Evolutionary conservation across 53 echinoderm and acorn worm genomes (phyloP).

Genomic region (Mesocentrotus franciscanus): DNA sequence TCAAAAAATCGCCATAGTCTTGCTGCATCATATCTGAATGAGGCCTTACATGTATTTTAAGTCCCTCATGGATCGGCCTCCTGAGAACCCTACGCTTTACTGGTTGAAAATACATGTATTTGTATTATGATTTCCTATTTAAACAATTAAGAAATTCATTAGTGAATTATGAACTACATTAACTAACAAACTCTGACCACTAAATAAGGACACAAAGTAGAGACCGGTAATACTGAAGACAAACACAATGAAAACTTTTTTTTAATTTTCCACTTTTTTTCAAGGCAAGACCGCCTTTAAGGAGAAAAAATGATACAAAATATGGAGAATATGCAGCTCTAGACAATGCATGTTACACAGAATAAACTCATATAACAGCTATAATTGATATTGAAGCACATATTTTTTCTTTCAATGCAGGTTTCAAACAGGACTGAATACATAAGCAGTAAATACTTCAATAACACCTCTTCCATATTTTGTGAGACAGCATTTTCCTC

Average conservation of each 20-base stretch:
- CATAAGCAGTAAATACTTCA: background rate
- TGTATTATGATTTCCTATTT: no score
- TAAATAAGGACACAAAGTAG: constrained; percentile 31
- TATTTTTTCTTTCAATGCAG: background rate
- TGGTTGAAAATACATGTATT: no score
- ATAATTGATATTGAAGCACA: background rate
- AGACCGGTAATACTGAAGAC: constrained; percentile 33
- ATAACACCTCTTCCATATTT: background rate
- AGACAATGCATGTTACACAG: constrained; percentile 40
- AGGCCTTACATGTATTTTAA: no score
- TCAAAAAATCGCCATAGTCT: no score
- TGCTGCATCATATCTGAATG: no score
- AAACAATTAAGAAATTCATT: no score
- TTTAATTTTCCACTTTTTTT: constrained; percentile 65
- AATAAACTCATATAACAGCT: constrained; percentile 39
- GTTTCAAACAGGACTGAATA: background rate
- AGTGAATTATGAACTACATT: no score
- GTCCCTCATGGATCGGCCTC: no score
- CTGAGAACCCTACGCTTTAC: no score
- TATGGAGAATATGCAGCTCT: constrained; percentile 40
- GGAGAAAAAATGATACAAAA: constrained; percentile 57
- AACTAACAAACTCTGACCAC: background rate
- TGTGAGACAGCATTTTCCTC: background rate
- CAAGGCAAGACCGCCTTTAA: constrained; percentile 59
- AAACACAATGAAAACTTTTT: constrained; percentile 68